Evolutionary conservation across 2,113 vertebrate genomes (phyloP).

Genomic region (Ursus arctos): DNA sequence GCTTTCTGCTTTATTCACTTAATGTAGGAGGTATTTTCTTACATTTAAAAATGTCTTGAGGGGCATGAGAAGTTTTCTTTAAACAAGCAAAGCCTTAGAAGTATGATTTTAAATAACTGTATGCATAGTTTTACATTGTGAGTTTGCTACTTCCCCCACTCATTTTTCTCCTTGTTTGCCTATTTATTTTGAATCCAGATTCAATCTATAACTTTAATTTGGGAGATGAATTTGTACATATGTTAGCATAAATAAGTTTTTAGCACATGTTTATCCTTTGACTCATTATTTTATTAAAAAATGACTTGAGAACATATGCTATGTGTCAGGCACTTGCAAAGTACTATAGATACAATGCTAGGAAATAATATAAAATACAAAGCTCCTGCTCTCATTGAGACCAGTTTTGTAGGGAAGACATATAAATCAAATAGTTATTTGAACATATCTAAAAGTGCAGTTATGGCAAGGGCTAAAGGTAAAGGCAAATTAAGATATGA

Average conservation of each 20-base stretch:
- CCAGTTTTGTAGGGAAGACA: not conserved
- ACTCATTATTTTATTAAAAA: slow-evolving; percentile 50
- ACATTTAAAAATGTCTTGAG: not conserved
- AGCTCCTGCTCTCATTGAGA: not conserved
- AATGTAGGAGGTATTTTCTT: not conserved
- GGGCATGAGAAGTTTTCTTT: not conserved
- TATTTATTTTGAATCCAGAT: not conserved
- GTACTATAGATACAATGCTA: not conserved
- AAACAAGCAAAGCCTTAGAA: not conserved
- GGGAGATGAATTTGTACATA: not conserved
- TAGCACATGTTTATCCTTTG: not conserved
- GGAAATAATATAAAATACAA: not conserved
- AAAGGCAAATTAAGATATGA: not conserved
- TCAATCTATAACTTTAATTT: slow-evolving; percentile 5
- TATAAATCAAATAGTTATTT: not conserved
- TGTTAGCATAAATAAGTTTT: not conserved
- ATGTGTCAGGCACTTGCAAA: not conserved
- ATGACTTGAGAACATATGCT: not conserved
- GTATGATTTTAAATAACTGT: not conserved
- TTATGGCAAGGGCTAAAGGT: not conserved
- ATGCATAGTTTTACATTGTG: not conserved
- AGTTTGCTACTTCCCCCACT: not conserved
- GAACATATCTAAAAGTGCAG: not conserved
- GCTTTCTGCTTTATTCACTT: not conserved
- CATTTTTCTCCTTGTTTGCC: not conserved